Base-by-base conservation (phyloP, 2,888 invertebrate genomes). In the Mylabris sibirica region DNA sequence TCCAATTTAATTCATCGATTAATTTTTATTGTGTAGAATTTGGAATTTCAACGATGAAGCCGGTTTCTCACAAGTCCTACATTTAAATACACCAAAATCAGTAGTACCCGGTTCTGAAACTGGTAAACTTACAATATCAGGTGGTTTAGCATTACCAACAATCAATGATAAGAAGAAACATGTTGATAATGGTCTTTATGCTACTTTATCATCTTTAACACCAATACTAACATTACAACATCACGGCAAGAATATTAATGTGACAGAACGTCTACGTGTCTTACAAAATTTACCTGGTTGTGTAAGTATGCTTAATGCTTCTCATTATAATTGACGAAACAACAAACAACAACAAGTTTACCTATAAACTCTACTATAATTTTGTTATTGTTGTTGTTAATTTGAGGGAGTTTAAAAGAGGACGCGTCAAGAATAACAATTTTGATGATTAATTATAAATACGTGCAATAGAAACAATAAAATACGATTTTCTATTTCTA, bases 11-110 rank as follows among this genome's bases (percentile, higher is more conserved):
- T 60, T 35, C 17, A 17, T n/a, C 17, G 20, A 22, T 61, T 61
- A 22, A 24, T 26, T 26, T 22, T 30, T 26, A 53, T 14, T 35
- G 14, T 59, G 4, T 84, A 90, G 91, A 78, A 88, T 91, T 69
- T 91, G 90, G 90, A 90, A 90, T 79, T 90, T 90, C 84, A 91
- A 91, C 78, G 90, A 91, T 79, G 90, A 91, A 82, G 90, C 90
- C 0, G 91, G 91, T 0, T 91, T 90, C 79, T 90, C 90, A 0
- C 90, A 91, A 86, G 90, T 91, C 0, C 82, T 91, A 0, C 90
- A 90, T 77, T 85, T 91, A 0, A 89, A 90, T 71, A 86, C 90
- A 0, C 90, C 90, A 0, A 88, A 87, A 64, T 89, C 89, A 2
- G 89, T 90, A 0, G 89, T 91, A 0, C 90, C 91, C 0, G 90